Base-by-base conservation (phyloP, 2,797 vertebrate genomes). In the Schizothorax lantsangensis region DNA sequence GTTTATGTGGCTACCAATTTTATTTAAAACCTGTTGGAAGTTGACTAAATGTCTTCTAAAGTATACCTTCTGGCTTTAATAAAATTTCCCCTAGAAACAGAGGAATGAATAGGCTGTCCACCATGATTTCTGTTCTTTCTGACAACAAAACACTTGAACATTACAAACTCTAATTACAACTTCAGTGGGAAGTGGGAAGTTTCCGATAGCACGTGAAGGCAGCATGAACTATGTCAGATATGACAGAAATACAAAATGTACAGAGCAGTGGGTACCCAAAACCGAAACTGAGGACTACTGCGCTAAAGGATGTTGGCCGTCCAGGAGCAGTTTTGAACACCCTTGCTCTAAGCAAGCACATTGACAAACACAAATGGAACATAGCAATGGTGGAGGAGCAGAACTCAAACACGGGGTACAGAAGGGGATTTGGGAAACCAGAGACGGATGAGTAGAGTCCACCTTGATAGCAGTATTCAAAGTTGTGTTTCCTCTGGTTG, bases 381-480 rank as follows among this genome's bases (percentile, higher is more conserved):
- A 85, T 79, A 84, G 88, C 40, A 85, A 73, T 88, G 72, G 64
- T 73, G 62, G 52, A 79, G 75, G 64, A 68, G 66, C 26, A 71
- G 47, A 80, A 45, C 84, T 78, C 47, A 90, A 91, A 91, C 89
- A 90, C 88, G 79, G 26, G 79, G 62, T 73, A 84, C 5, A 80
- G 49, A 84, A 36, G 26, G 26, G 73, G 79, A 54, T 45, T 49
- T 81, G 80, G 77, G 59, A 66, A 77, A 79, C 57, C 72, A 69
- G 23, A 75, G 79, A 86, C 17, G 45, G 80, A 72, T 84, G 79
- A 73, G 38, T 59, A 49, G 57, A 90, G 91, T 95, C 95, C 96
- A 97, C 96, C 96, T 97, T 95, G 94, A 92, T 94, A 95, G 92
- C 88, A 91, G 90, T 93, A 94, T 1, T 91, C 90, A 89, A 91